Conservation (phyloP, 2,888 invertebrate genomes). For the Malthinus seriepunctatus region DNA sequence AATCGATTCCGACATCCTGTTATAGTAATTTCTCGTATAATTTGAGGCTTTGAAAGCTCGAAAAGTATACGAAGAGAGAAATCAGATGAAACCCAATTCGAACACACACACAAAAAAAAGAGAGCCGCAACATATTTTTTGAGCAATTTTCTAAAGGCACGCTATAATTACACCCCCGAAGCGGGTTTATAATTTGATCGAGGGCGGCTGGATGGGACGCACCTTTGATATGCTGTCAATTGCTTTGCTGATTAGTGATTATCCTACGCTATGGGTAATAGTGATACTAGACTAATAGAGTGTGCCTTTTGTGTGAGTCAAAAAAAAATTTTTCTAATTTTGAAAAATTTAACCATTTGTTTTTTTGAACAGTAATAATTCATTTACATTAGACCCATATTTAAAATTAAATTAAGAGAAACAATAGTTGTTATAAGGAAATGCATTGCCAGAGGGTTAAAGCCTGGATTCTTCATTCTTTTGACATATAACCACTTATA, state of each 20-base stretch:
- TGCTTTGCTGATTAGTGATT: conserved; percentile 38
- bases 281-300: not conserved
- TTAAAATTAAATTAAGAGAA: conserved; percentile 43
- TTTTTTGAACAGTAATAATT: no score
- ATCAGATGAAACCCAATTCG: conserved; percentile 21
- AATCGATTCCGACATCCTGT: no score
- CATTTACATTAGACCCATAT: conserved; percentile 27
- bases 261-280: conserved; percentile 23
- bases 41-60: no score
- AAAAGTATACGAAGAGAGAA: conserved; percentile 10
- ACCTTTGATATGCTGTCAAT: conserved; percentile 54
- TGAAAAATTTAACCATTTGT: not conserved
- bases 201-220: conserved; percentile 48
- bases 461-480: conserved; percentile 38
- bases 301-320: not conserved
- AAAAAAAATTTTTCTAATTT: not conserved
- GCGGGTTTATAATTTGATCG: conserved; percentile 52
- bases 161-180: conserved; percentile 54
- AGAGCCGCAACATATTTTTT: conserved; percentile 47
- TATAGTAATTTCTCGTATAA: no score
- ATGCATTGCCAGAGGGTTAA: conserved; percentile 32
- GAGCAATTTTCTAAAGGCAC: conserved; percentile 52
- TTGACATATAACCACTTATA: conserved; percentile 44
- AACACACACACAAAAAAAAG: conserved; percentile 21
- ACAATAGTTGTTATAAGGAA: conserved; percentile 33